Percentiles rank a stretch among this genome's conserved stretches.
These are phyloP conservation scores for Ceratosolen fusciceps DNA, from an alignment of 1,140 invertebrate species.

Conservation along the genomic window DNA sequence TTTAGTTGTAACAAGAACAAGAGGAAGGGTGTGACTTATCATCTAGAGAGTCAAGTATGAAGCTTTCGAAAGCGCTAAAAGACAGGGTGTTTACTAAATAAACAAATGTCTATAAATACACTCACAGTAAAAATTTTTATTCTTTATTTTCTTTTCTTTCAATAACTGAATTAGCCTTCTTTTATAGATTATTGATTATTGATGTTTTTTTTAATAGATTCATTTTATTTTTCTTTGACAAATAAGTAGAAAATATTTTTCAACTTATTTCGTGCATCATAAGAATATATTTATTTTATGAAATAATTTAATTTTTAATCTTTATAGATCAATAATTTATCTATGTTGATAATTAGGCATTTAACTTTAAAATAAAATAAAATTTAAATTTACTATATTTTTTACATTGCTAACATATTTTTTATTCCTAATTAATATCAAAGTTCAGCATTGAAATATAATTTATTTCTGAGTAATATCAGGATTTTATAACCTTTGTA, in stretches of 20 bases:
- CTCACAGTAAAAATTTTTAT: neutral
- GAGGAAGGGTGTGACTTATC: neutral
- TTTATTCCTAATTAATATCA: no score
- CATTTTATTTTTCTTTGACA: neutral
- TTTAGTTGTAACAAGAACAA: neutral
- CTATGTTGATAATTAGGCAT: neutral
- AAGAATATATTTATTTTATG: neutral
- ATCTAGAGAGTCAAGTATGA: neutral
- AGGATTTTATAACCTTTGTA: no score
- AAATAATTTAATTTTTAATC: neutral
- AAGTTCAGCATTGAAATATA: no score
- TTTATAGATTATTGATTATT: neutral
- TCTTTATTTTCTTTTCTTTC: neutral
- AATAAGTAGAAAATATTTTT: no score
- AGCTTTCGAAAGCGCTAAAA: slow-evolving; percentile 5
- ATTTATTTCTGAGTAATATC: no score
- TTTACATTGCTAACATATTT: no score
- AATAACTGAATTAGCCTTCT: neutral
- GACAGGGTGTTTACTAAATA: slow-evolving; percentile 20
- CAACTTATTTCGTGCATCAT: no score
- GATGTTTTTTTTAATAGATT: neutral
- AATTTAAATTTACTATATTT: neutral
- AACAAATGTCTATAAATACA: slow-evolving; percentile 29
- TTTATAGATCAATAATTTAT: neutral
- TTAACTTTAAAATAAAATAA: neutral